Conservation (phyloP, 2,113 vertebrate genomes). For the Enhydra lutris region DNA sequence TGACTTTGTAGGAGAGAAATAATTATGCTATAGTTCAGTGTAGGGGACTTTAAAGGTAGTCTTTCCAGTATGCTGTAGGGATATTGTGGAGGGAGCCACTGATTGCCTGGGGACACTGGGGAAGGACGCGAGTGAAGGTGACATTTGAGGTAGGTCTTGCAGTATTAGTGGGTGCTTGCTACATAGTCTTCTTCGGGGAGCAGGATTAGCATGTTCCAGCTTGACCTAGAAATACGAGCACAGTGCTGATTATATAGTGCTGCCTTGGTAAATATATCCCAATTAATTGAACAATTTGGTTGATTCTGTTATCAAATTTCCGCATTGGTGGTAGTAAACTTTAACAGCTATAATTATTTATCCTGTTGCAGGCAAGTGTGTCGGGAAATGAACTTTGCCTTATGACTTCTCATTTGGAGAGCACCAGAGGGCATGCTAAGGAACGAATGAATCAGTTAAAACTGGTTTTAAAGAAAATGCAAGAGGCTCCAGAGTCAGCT, state of each 20-base stretch:
- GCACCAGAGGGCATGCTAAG: constrained; percentile 87
- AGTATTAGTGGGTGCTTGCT: neutral
- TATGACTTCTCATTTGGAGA: constrained; percentile 98
- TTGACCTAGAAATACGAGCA: neutral
- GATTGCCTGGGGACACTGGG: neutral
- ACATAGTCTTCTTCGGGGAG: neutral
- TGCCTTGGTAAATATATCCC: neutral
- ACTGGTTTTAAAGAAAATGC: constrained; percentile 85
- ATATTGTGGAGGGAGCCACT: neutral
- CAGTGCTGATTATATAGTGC: neutral
- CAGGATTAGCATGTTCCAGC: neutral
- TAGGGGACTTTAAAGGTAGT: neutral
- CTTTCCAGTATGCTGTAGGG: neutral
- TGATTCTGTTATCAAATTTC: neutral
- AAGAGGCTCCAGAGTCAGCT: constrained; percentile 82
- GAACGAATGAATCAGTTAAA: constrained; percentile 91
- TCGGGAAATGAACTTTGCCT: constrained; percentile 88
- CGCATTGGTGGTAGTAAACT: neutral
- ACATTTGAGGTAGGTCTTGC: neutral
- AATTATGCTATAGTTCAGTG: neutral
- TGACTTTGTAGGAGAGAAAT: neutral
- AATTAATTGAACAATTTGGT: neutral
- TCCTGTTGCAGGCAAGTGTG: constrained; percentile 84
- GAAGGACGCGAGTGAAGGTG: neutral
- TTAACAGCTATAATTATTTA: neutral